Evolutionary conservation across 2,113 vertebrate genomes (phyloP), one percentile per base, ranked within the genome.

Genomic region (Lamprologus callipterus): DNA sequence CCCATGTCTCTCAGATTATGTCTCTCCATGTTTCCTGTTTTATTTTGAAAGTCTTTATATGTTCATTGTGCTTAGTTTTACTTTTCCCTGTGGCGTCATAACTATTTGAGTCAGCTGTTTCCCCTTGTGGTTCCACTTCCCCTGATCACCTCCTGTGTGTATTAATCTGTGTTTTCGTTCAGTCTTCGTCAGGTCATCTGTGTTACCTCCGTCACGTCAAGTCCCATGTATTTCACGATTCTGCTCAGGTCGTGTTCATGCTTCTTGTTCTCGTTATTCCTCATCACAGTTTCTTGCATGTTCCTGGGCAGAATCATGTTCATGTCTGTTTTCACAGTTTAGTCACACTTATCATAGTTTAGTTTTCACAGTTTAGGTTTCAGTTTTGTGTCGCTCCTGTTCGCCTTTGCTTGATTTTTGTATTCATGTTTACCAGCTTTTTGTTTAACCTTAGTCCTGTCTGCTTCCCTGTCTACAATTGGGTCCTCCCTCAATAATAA

Each of bases 351-450:
- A 35, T 35, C 58, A 63, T 35, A 63, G 31, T 35, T 63, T 35
- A 1, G 58, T 63, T 63, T 63, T n/a, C 58, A 19, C 31, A 35
- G 58, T 35, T 63, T 33, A 4, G 0, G 28, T 63, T 63, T 63
- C 28, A 63, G 58, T 33, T 35, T 63, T 0, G 58, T 63, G 58
- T 63, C 1, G 2, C 28, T 4, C 28, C 5, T 0, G 4, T 63
- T 63, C 1, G 0, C 5, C 28, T 63, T 63, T 63, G 28, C 57
- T 0, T 60, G 28, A 63, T 3, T 60, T 33, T 4, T 4, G 16
- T 7, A 63, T 63, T 63, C 58, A 1, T 63, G 58, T 63, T 63
- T 63, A 63, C 58, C 58, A 63, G 31, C 4, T 63, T 63, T 35
- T 63, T 63, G 31, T 63, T 63, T 63, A 63, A 63, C 58, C 9